Conservation (phyloP, 2,113 vertebrate species). For the Boleophthalmus pectinirostris region DNA sequence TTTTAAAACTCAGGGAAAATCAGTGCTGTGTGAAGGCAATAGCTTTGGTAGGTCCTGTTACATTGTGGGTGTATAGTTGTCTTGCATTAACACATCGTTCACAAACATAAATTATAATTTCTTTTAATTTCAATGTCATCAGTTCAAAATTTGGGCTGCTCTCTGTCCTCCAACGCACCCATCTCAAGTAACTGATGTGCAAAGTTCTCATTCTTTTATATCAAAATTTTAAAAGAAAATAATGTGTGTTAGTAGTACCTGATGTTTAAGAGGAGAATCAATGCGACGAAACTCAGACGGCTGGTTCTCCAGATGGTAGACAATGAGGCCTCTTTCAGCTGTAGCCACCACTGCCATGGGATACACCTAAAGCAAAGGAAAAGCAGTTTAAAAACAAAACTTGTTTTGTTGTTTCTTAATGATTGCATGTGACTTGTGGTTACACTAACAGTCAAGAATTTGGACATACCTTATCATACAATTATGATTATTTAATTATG, state of each 20-base stretch:
- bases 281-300: slow-evolving; percentile 96
- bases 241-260: slow-evolving; percentile 73
- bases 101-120: background rate
- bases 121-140: background rate
- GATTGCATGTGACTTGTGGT: background rate
- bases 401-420: background rate
- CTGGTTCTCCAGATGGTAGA: slow-evolving; percentile 97
- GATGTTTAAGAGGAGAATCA: slow-evolving; percentile 97
- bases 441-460: too few relatives aligned
- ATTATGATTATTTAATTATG: too few relatives aligned
- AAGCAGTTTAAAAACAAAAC: background rate
- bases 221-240: background rate
- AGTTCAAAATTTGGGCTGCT: too few relatives aligned
- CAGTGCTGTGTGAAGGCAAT: background rate
- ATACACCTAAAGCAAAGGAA: slow-evolving; percentile 81
- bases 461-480: too few relatives aligned
- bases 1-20: background rate
- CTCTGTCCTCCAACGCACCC: too few relatives aligned
- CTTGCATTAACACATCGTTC: background rate
- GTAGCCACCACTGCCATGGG: slow-evolving; percentile 98
- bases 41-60: background rate
- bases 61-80: background rate
- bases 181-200: too few relatives aligned
- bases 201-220: too few relatives aligned
- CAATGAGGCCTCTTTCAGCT: slow-evolving; percentile 94